phyloP scores from a whole-genome alignment of 2,888 invertebrate genomes.

The Drosophila ezoana region DNA sequence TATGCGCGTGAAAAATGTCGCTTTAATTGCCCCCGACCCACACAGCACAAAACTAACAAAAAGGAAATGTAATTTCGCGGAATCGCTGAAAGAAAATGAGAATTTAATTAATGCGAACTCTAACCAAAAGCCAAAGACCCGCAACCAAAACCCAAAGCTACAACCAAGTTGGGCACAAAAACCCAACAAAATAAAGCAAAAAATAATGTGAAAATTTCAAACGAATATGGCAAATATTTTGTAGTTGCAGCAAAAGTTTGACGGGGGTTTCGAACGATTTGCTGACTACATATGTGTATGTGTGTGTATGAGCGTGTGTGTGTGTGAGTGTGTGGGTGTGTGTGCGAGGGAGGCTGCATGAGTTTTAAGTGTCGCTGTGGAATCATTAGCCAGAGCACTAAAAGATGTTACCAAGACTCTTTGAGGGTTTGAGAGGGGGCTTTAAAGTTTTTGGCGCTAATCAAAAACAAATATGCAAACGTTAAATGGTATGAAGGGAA shows the following conservation, averaged over 20 bases:
- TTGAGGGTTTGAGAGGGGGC: neutral
- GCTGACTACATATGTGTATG: conserved; percentile 10
- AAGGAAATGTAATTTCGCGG: conserved; percentile 21
- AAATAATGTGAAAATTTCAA: conserved; percentile 41
- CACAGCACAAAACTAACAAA: conserved; percentile 27
- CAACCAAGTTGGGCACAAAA: conserved; percentile 1
- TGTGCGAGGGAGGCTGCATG: neutral
- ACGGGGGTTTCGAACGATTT: neutral
- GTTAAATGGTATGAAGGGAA: conserved; percentile 9
- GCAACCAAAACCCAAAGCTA: conserved; percentile 17
- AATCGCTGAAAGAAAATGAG: conserved; percentile 41
- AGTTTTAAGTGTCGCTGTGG: conserved; percentile 46
- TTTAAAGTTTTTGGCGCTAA: conserved; percentile 41
- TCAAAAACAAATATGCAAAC: conserved; percentile 50
- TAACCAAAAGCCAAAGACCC: conserved; percentile 19
- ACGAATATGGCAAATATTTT: conserved; percentile 66
- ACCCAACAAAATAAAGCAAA: conserved; percentile 7
- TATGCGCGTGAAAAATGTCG: conserved; percentile 58
- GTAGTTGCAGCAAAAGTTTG: conserved; percentile 61
- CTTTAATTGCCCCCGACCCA: conserved; percentile 58
- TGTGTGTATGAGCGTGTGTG: neutral
- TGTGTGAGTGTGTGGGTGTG: neutral
- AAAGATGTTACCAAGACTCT: conserved; percentile 48
- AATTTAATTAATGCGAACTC: conserved; percentile 66
- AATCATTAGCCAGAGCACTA: conserved; percentile 47